Evolutionary conservation across 2,113 vertebrate species (phyloP), one percentile per base, ranked within the genome.

Genomic region (Nannospalax galili): DNA sequence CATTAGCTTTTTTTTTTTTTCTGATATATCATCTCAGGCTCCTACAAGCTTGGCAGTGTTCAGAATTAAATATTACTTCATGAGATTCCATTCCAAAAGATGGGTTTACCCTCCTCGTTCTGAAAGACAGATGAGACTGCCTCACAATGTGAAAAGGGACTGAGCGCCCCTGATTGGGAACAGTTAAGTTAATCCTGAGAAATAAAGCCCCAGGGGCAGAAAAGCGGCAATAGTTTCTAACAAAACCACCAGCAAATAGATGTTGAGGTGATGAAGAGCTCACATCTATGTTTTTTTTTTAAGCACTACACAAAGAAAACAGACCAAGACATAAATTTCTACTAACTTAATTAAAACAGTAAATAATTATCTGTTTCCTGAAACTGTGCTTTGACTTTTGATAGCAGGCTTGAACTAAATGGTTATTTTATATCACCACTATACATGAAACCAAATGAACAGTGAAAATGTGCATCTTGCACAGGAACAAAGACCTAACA

Each of bases 251-350:
- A 84, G 40, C 52, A 98, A 97, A 96, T 20, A 96, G 88, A 93
- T 92, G 75, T 97, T 97, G 95, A 97, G 85, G 88, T 64, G 97
- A 98, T 94, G 96, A 97, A 58, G 86, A 85, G 10, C 67, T 8
- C 2, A 26, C 30, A 64, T 64, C 20, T 64, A 42, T 24, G 42
- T 74, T 74, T 74, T 22, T 16, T 19, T n/a, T n/a, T n/a, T n/a
- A n/a, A n/a, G n/a, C n/a, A n/a, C n/a, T n/a, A n/a, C n/a, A n/a
- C 84, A 84, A 40, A 26, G 17, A 82, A 40, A 96, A 94, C 75
- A 81, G 0, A 42, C 94, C 45, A 69, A 14, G 75, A 70, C 22
- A 90, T 80, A 96, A 93, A 78, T 90, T 94, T 86, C 58, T 0
- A 65, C 62, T 93, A 78, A 69, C 8, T 65, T 97, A 96, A 95